Percentiles rank a stretch among this genome's conserved stretches.
Conservation (phyloP, 2,797 vertebrate species). For the Philypnodon macrostomus region DNA sequence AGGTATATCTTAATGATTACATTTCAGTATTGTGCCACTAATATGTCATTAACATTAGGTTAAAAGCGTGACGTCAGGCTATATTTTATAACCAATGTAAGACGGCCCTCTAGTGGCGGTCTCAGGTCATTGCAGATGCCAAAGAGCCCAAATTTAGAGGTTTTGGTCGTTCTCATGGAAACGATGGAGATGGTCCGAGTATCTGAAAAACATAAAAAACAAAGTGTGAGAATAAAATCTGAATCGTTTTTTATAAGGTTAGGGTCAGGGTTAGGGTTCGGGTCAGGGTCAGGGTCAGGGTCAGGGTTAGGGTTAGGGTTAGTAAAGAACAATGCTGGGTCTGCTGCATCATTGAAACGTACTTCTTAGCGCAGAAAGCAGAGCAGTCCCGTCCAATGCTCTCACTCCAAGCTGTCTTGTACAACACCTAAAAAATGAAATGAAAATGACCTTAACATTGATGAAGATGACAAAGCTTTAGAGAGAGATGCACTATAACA, state of each 20-base stretch:
- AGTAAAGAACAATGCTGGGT: too few species aligned
- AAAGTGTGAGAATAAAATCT: not conserved
- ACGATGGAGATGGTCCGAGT: slow-evolving; percentile 90
- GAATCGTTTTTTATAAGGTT: too few species aligned
- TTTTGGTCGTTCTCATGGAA: slow-evolving; percentile 88
- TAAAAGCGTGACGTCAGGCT: not conserved
- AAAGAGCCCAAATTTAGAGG: slow-evolving; percentile 45
- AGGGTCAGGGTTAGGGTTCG: too few species aligned
- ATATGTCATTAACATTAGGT: too few species aligned
- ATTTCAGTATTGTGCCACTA: too few species aligned
- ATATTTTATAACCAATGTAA: slow-evolving; percentile 1
- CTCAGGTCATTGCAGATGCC: slow-evolving; percentile 25
- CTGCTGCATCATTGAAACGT: slow-evolving; percentile 40
- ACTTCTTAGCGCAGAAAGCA: slow-evolving; percentile 93
- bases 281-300: too few species aligned
- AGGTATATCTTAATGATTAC: too few species aligned
- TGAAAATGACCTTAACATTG: not conserved
- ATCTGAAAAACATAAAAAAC: slow-evolving; percentile 73
- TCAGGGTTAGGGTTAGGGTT: too few species aligned
- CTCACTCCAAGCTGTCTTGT: slow-evolving; percentile 96
- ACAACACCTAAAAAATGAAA: slow-evolving; percentile 83
- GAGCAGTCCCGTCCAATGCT: slow-evolving; percentile 90
- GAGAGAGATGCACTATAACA: slow-evolving; percentile 24
- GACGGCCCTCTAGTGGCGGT: slow-evolving; percentile 55
- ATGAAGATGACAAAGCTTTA: not conserved